phyloP scores from a whole-genome alignment of 1,140 invertebrate genomes.

The Muscidifurax raptorellus region DNA sequence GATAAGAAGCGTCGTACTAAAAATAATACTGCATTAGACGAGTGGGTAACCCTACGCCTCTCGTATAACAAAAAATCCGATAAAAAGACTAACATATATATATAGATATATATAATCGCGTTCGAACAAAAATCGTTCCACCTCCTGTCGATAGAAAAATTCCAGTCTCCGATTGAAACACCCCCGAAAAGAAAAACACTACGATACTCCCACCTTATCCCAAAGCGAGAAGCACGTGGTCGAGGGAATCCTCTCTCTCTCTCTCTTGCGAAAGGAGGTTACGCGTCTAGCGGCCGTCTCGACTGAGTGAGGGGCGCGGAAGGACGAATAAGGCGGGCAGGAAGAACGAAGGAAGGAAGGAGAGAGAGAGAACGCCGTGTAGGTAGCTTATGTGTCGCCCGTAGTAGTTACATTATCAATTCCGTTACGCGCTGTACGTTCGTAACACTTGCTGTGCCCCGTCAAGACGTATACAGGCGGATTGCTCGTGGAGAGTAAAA shows the following conservation, averaged over 20 bases:
- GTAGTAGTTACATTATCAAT: slow-evolving; percentile 40
- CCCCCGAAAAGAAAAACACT: not conserved
- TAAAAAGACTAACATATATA: too few species aligned
- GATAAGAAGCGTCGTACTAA: not conserved
- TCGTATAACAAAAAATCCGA: too few species aligned
- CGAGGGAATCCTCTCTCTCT: not conserved
- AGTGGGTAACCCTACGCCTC: too few species aligned
- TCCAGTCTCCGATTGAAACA: not conserved
- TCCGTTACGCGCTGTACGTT: slow-evolving; percentile 41
- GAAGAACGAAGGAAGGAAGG: slow-evolving; percentile 2
- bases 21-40: not conserved
- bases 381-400: slow-evolving; percentile 1
- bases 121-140: too few species aligned
- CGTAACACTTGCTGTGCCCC: slow-evolving; percentile 13
- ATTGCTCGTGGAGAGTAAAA: too few species aligned
- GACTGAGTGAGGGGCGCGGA: slow-evolving; percentile 46
- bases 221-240: slow-evolving; percentile 35
- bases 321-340: slow-evolving; percentile 7
- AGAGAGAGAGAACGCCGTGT: slow-evolving; percentile 17
- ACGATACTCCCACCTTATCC: not conserved
- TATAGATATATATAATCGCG: too few species aligned
- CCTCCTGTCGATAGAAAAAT: not conserved
- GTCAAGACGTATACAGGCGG: not conserved
- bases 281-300: slow-evolving; percentile 38
- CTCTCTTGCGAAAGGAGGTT: slow-evolving; percentile 11